Evolutionary conservation across 2,113 vertebrate species (phyloP).

Genomic region (Eurypyga helias): DNA sequence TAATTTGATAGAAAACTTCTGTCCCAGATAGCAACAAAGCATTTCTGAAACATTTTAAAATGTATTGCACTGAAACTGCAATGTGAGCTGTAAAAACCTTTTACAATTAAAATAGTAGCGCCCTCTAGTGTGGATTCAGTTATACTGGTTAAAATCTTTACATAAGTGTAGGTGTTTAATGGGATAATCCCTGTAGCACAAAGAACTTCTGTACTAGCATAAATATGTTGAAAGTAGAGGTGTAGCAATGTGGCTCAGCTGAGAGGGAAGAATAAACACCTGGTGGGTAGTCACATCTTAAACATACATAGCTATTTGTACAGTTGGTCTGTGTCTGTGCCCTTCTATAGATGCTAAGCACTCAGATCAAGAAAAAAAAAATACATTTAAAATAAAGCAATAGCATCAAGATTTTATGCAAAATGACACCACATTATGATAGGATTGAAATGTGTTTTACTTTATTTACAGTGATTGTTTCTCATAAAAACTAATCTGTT

Average conservation of each 20-base stretch:
- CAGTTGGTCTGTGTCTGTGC: not conserved
- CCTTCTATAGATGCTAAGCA: not conserved
- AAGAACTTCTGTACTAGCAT: not conserved
- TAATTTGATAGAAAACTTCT: not conserved
- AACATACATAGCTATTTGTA: not conserved
- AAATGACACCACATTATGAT: not conserved
- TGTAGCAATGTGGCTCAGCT: not conserved
- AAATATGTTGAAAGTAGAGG: not conserved
- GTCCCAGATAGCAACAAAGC: not conserved
- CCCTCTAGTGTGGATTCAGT: slow-evolving; percentile 32
- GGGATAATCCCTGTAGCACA: not conserved
- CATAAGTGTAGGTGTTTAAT: not conserved
- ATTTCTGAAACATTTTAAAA: not conserved
- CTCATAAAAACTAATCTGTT: slow-evolving; percentile 58
- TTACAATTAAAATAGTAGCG: slow-evolving; percentile 34
- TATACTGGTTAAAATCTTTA: not conserved
- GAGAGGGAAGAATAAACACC: not conserved
- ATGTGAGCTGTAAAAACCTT: not conserved
- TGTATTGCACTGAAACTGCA: not conserved
- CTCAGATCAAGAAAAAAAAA: not conserved
- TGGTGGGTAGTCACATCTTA: not conserved
- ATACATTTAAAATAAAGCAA: not conserved
- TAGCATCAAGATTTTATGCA: not conserved
- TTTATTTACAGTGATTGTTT: slow-evolving; percentile 55
- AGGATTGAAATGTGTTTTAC: slow-evolving; percentile 34